Percentiles rank a stretch among this genome's conserved stretches.
phyloP scores from a whole-genome alignment of 23 tunicate genomes.

The Styela plicata region DNA sequence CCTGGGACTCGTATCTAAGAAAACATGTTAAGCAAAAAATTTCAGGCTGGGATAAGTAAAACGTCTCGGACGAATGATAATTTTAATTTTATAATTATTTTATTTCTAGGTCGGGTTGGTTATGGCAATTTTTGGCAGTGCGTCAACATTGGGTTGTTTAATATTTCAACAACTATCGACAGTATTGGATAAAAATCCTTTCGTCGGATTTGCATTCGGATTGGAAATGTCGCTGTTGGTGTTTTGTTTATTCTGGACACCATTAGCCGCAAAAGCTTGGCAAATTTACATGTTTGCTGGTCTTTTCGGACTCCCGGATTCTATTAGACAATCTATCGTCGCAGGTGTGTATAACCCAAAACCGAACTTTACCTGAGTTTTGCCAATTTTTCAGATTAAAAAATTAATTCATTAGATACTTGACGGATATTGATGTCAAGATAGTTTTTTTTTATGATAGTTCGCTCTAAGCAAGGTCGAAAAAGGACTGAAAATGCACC shows the following conservation, averaged over 20 bases:
- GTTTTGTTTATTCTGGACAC: background rate
- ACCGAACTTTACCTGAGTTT: too few species aligned
- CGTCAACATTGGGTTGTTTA: background rate
- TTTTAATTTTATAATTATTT: background rate
- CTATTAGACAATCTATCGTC: background rate
- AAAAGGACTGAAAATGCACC: too few species aligned
- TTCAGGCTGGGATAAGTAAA: too few species aligned
- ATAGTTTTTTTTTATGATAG: too few species aligned
- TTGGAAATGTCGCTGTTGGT: background rate
- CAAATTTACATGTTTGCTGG: conserved; percentile 9
- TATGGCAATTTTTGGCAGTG: conserved; percentile 9
- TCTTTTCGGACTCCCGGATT: conserved; percentile 2
- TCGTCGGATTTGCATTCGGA: background rate
- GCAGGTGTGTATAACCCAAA: conserved; percentile 12
- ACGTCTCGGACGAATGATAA: too few species aligned
- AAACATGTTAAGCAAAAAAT: too few species aligned
- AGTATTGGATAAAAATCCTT: background rate
- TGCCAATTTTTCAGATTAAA: too few species aligned
- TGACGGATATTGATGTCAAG: too few species aligned
- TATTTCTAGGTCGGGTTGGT: conserved; percentile 13
- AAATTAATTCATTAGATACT: too few species aligned
- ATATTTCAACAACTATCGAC: background rate
- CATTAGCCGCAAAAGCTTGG: background rate
- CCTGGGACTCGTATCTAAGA: too few species aligned
- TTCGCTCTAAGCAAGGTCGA: too few species aligned